Conservation (phyloP, 2,888 invertebrate genomes). For the Rhyacophila evoluta region DNA sequence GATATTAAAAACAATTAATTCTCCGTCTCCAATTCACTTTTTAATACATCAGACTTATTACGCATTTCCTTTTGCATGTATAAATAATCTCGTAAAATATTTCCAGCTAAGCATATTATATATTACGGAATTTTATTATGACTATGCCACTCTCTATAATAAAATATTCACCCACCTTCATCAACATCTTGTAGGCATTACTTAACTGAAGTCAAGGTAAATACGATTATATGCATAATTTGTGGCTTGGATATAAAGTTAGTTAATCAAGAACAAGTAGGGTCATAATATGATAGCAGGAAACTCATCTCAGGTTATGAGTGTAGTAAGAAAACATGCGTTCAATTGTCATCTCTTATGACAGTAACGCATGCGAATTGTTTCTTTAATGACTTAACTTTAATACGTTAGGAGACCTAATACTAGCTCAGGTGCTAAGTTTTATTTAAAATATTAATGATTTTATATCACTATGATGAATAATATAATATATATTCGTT, state of each 20-base stretch:
- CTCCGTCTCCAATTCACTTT: too few species aligned
- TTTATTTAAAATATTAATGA: not conserved
- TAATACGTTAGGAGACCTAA: not conserved
- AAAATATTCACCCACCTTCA: slow-evolving; percentile 10
- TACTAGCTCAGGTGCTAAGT: not conserved
- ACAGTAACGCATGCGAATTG: slow-evolving; percentile 31
- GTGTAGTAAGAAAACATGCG: slow-evolving; percentile 17
- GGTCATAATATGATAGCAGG: slow-evolving; percentile 4
- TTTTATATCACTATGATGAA: too few species aligned
- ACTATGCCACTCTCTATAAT: not conserved
- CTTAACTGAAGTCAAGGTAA: slow-evolving; percentile 10
- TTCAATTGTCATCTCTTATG: slow-evolving; percentile 42
- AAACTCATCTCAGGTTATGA: slow-evolving; percentile 22
- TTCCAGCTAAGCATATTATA: too few species aligned
- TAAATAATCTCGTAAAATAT: not conserved
- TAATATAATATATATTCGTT: too few species aligned
- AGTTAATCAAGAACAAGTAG: slow-evolving; percentile 22
- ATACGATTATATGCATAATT: slow-evolving; percentile 21
- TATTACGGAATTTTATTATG: not conserved
- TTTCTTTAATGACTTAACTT: slow-evolving; percentile 40
- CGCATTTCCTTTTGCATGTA: too few species aligned
- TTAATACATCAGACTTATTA: too few species aligned
- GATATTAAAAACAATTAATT: too few species aligned
- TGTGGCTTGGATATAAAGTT: slow-evolving; percentile 19
- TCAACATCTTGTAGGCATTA: not conserved